Percentiles rank a stretch among this genome's conserved stretches.
These are phyloP conservation scores for Pollenia angustigena DNA, from an alignment of 2,888 invertebrate genomes.

Conservation along the genomic window DNA sequence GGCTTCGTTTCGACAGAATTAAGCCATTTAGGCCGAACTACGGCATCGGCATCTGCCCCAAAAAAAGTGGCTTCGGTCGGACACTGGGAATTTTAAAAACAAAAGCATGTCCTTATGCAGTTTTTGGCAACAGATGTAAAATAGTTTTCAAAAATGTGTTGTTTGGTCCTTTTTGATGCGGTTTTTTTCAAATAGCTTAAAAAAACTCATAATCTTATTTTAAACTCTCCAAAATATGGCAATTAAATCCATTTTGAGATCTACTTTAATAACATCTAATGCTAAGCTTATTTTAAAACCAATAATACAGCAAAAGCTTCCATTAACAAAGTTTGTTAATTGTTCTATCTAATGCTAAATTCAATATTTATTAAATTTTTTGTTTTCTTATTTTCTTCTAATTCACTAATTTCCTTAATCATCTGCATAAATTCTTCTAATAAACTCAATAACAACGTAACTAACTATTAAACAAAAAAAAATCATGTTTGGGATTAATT, in stretches of 20 bases:
- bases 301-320: conserved; percentile 30
- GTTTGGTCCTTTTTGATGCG: too few species aligned
- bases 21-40: too few species aligned
- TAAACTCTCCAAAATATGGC: conserved; percentile 1
- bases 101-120: too few species aligned
- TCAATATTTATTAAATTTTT: conserved; percentile 37
- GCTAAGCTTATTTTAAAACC: conserved; percentile 53
- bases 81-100: too few species aligned
- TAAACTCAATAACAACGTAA: conserved; percentile 40
- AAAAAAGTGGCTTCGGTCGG: too few species aligned
- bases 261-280: conserved; percentile 6
- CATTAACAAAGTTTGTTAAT: conserved; percentile 29
- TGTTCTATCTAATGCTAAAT: conserved; percentile 34
- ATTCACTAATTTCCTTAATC: conserved; percentile 51
- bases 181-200: too few species aligned
- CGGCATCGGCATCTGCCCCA: too few species aligned
- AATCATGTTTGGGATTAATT: conserved; percentile 54
- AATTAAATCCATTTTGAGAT: background rate
- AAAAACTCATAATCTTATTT: background rate
- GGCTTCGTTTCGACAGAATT: too few species aligned
- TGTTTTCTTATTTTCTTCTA: conserved; percentile 64
- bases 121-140: too few species aligned
- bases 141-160: too few species aligned
- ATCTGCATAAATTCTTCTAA: conserved; percentile 51
- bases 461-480: conserved; percentile 54